Percentiles rank a stretch among this genome's conserved stretches.
Conservation (phyloP, 2,888 invertebrate genomes). For the Oligia fasciuncula region DNA sequence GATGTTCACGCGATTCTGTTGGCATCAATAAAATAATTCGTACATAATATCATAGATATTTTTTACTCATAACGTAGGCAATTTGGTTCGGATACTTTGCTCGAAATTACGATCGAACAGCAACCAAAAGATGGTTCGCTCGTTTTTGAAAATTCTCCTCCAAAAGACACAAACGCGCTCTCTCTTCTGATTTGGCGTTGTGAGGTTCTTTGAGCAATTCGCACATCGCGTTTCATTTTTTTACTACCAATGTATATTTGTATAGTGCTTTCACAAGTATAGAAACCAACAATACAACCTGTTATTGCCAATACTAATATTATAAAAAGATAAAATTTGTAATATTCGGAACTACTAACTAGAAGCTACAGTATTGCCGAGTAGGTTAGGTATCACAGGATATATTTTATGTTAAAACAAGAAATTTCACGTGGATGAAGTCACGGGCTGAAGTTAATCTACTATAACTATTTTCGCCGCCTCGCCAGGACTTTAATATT, state of each 20-base stretch:
- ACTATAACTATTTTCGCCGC: not conserved
- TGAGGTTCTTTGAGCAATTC: conserved; percentile 18
- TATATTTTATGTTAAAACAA: not conserved
- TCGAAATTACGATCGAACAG: conserved; percentile 2
- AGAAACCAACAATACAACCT: conserved; percentile 4
- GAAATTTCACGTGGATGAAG: not conserved
- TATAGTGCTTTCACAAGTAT: not conserved
- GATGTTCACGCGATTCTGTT: not conserved
- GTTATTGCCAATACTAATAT: not conserved
- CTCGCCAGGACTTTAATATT: conserved; percentile 10
- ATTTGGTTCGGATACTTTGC: not conserved
- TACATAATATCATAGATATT: not conserved
- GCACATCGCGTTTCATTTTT: conserved; percentile 32
- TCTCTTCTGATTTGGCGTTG: conserved; percentile 27
- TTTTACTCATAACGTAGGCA: not conserved
- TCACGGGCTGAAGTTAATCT: not conserved
- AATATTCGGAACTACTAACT: not conserved
- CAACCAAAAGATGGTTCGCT: not conserved
- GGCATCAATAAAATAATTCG: conserved; percentile 10
- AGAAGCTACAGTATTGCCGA: not conserved
- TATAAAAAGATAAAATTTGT: not conserved
- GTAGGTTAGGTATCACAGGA: not conserved
- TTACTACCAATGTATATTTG: conserved; percentile 11
- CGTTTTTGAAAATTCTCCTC: conserved; percentile 17
- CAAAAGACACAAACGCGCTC: conserved; percentile 45